Evolutionary conservation across 2,888 invertebrate species (phyloP).

Genomic region (Agonopterix heracliana): DNA sequence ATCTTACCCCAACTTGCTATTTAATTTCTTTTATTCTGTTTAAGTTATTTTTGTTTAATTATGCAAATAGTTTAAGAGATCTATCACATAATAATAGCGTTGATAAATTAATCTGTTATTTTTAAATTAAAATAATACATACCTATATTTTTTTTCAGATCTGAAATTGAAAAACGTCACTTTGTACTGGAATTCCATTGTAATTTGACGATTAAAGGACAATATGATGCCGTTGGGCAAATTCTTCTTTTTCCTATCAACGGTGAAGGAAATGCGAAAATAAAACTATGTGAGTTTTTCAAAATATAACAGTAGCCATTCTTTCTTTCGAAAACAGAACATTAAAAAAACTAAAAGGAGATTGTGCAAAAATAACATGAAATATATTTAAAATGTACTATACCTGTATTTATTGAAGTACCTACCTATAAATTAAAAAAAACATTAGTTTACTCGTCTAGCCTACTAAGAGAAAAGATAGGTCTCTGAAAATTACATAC

Average conservation of each 20-base stretch:
- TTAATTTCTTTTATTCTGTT: no score
- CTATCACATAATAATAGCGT: no score
- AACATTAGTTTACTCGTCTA: no score
- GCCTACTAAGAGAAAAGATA: no score
- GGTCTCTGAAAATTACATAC: no score
- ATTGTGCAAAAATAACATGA: background rate
- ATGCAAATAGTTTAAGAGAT: no score
- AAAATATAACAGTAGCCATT: background rate
- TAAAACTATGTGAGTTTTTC: constrained; percentile 52
- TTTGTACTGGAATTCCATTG: constrained; percentile 56
- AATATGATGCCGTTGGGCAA: constrained; percentile 54
- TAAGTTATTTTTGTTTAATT: no score
- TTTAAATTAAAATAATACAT: background rate
- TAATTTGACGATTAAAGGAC: constrained; percentile 61
- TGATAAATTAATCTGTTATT: no score
- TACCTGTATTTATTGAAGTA: no score
- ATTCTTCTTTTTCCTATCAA: constrained; percentile 62
- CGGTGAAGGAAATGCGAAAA: constrained; percentile 60
- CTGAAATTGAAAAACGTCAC: constrained; percentile 51
- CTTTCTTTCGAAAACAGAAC: background rate
- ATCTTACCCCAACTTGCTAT: no score
- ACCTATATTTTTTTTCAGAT: constrained; percentile 44
- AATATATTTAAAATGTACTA: no score
- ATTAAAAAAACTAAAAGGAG: no score
- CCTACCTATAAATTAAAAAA: background rate